Evolutionary conservation across 2,113 vertebrate genomes (phyloP), one percentile per base, ranked within the genome.

Genomic region (Leptodactylus fuscus): DNA sequence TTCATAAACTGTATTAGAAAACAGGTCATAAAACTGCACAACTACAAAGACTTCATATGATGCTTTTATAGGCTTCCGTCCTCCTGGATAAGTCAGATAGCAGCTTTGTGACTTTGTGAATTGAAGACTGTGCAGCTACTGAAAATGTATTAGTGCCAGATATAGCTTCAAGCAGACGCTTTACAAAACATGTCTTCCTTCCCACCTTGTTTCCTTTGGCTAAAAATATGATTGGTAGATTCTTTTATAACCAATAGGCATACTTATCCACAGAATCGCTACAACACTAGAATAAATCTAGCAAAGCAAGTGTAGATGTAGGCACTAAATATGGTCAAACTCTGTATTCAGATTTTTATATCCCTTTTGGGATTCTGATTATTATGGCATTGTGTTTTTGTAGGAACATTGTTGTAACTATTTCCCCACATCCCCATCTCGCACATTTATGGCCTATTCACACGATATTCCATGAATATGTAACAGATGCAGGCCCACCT

Each of bases 31-130:
- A 20, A 67, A 9, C 27, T 32, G 13, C 11, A 15, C 60, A 65
- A 65, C 62, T 67, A 20, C 6, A 36, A 67, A 67, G 29, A 67
- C 36, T 67, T 67, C 62, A 34, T 20, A 67, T 36, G 16, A 18
- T 67, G 4, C 29, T 20, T 67, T 67, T 67, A 36, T 15, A 67
- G 29, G 32, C 62, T 67, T 6, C 62, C 62, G 8, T 20, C 62
- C 32, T 67, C 32, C 62, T 67, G 62, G 32, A 67, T 34, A 18
- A 67, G 62, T 20, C 62, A 67, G 29, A 67, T 67, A 36, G 62
- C 62, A 67, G 62, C 32, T 67, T 67, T 67, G 62, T 67, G 29
- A 67, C 62, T 67, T 36, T 67, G 62, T 67, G 62, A 67, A 67
- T 67, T 67, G 29, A 36, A 34, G 62, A 34, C 29, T 36, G 15